Conservation (phyloP, 2,113 vertebrate species). For the Gymnarchus niloticus region DNA sequence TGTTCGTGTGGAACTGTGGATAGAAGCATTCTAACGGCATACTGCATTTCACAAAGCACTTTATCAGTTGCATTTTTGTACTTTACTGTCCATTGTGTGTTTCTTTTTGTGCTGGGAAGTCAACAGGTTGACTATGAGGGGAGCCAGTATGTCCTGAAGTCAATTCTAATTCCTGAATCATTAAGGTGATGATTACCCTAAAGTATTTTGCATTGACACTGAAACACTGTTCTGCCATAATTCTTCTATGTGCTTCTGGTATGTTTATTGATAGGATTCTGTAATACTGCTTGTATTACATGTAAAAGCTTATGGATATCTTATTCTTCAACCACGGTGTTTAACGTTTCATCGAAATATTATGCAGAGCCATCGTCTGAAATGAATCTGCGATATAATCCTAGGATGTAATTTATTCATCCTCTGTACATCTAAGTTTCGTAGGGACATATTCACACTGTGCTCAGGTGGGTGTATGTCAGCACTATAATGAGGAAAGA, state of each 20-base stretch:
- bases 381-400: not conserved
- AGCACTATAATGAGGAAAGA: not conserved
- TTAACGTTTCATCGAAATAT: not conserved
- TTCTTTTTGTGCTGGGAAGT: not conserved
- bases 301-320: not conserved
- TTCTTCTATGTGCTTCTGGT: not conserved
- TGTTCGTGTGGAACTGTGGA: not conserved
- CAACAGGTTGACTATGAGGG: not conserved
- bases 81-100: not conserved
- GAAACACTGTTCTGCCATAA: not conserved
- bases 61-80: not conserved
- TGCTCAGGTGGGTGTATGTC: not conserved
- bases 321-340: not conserved
- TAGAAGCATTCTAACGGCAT: not conserved
- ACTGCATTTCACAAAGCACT: constrained; percentile 18
- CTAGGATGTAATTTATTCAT: not conserved
- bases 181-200: not conserved
- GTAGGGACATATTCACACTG: not conserved
- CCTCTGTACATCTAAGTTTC: not conserved
- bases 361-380: not conserved
- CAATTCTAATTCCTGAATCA: not conserved
- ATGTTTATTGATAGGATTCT: not conserved
- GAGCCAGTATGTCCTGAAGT: not conserved
- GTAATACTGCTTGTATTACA: not conserved
- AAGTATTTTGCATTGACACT: not conserved